Evolutionary conservation across 2,113 vertebrate genomes (phyloP), one percentile per base, ranked within the genome.

Genomic region (Dunckerocampus dactyliophorus): DNA sequence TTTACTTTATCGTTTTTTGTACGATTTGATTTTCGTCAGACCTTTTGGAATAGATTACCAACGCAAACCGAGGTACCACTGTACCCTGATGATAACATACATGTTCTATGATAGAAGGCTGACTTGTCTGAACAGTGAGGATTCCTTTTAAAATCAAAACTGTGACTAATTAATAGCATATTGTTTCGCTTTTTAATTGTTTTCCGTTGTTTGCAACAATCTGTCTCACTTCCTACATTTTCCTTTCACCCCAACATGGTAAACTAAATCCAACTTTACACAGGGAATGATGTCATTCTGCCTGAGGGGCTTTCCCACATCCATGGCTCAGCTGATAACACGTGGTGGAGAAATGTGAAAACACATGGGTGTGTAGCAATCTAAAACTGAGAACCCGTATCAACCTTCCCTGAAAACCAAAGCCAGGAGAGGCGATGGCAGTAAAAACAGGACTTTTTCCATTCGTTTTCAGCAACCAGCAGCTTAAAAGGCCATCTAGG

Each of bases 221-320:
- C 73, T 69, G 56, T 47, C 53, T 74, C 48, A 64, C 74, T 72
- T 82, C 72, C 80, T 62, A n/a, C 34, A 17, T 42, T 77, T 80
- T 79, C 71, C 81, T 62, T 69, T 66, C 83, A 74, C 85, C 84
- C 82, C 59, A 71, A 37, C 72, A 80, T 58, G 77, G 73, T 80
- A 66, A 83, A 76, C 72, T 75, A 67, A 71, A 75, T 59, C 69
- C 75, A 81, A 66, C 67, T 79, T 81, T 76, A 68, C 77, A 75
- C 66, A 62, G 65, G 65, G 61, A 57, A 79, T 86, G 81, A 86
- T 82, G 82, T 88, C 81, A 87, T 77, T 22, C 67, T 45, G 76
- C 76, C 84, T 76, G 79, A 10, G 74, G 85, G 85, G 79, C 67
- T 88, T 88, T 88, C 85, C 84, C 85, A 86, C 82, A 87, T 82